Conservation (phyloP, 2,888 invertebrate genomes). For the Ceratothoa steindachneri region DNA sequence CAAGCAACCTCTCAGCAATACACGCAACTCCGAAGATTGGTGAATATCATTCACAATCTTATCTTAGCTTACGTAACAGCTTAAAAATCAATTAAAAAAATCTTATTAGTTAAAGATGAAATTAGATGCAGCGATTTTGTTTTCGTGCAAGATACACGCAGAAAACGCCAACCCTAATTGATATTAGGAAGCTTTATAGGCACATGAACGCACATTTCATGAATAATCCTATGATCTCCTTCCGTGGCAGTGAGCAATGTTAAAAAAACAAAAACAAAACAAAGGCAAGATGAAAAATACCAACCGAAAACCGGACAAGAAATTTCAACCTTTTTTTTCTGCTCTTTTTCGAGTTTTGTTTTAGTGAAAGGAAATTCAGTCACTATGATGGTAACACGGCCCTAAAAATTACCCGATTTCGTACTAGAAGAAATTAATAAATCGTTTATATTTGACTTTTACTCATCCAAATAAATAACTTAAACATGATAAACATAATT, state of each 20-base stretch:
- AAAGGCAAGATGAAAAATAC: neutral
- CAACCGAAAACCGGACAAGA: neutral
- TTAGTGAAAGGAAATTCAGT: no score
- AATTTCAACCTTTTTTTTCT: no score
- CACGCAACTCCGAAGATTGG: neutral
- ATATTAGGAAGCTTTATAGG: neutral
- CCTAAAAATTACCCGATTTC: no score
- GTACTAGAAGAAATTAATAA: no score
- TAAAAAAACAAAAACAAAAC: no score
- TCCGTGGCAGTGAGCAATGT: constrained; percentile 3
- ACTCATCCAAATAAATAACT: no score
- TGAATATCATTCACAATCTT: neutral
- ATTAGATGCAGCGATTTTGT: neutral
- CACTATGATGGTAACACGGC: no score
- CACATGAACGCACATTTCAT: neutral
- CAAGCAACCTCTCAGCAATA: neutral
- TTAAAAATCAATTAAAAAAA: neutral
- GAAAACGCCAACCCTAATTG: neutral
- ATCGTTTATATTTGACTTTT: no score
- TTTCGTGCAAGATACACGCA: neutral
- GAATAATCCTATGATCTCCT: constrained; percentile 3
- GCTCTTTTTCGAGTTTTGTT: no score
- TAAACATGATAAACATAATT: no score
- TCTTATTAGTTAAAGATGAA: neutral
- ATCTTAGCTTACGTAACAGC: neutral